Conservation (phyloP, 1,140 invertebrate genomes). For the Condylostylus longicornis region DNA sequence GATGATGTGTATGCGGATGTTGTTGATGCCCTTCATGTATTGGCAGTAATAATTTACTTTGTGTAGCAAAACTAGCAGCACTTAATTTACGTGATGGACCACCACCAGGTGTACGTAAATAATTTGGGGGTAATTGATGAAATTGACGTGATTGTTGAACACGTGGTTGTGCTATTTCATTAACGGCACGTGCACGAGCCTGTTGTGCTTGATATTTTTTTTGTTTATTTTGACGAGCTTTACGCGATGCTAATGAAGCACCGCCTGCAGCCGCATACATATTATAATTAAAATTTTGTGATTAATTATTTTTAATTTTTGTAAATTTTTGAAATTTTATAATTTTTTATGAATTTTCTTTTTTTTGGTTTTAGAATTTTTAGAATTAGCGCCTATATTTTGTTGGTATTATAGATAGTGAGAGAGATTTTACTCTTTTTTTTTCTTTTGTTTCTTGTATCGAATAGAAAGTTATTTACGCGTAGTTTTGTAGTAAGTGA, state of each 20-base stretch:
- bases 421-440: no score
- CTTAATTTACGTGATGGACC: constrained; percentile 27
- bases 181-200: constrained; percentile 31
- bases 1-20: constrained; percentile 12
- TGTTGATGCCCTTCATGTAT: constrained; percentile 29
- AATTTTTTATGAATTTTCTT: no score
- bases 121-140: constrained; percentile 36
- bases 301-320: no score
- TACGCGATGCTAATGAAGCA: constrained; percentile 52
- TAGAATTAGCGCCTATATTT: no score
- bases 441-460: no score
- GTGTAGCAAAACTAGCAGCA: constrained; percentile 28
- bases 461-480: no score
- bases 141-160: constrained; percentile 37
- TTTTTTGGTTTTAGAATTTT: no score
- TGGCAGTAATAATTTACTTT: constrained; percentile 30
- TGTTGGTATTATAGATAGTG: no score
- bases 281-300: no score
- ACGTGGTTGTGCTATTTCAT: constrained; percentile 22
- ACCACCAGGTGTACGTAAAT: constrained; percentile 27
- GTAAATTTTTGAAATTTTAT: no score
- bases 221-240: constrained; percentile 39
- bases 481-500: no score
- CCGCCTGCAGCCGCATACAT: constrained; percentile 63
- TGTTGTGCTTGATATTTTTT: constrained; percentile 35